Evolutionary conservation across 2,888 invertebrate species (phyloP), one percentile per base, ranked within the genome.

Genomic region (Nysson spinosus): DNA sequence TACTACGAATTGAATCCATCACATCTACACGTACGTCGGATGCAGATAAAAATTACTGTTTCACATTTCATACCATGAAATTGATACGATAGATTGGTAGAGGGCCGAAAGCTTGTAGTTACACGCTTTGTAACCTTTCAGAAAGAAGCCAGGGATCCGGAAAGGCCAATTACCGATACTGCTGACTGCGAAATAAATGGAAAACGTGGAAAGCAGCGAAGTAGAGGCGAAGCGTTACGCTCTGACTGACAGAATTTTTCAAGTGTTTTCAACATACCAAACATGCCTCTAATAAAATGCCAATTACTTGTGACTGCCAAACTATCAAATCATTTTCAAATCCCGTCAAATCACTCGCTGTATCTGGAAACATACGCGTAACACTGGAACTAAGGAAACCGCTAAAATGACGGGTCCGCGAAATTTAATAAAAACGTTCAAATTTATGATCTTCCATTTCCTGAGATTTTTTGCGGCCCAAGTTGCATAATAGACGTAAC

Each of bases 151-250:
- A 57, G 56, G 50, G 54, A 71, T 56, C 39, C 47, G 56, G 20
- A 49, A 71, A 71, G 57, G 39, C 55, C 74, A 74, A 75, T 74
- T 71, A 71, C 52, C 54, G 60, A 75, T 63, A 63, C 44, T 30
- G 75, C 62, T 71, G 71, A 74, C 67, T 71, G 39, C 30, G 60
- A 60, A 54, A 60, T 61, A 67, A 67, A 73, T 50, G 52, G 40
- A 28, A 35, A 56, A 62, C 46, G 57, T 20, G 51, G 35, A 55
- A 37, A 44, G 51, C 55, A 47, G 39, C n/a, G n/a, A n/a, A 32
- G 28, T 28, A 37, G 46, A 24, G 19, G 35, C 32, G 35, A 58
- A 66, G 51, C 34, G 22, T 51, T 73, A 58, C 26, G 22, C 28
- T 67, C 65, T 69, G 68, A 75, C 72, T 56, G 65, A 37, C 46